These are phyloP conservation scores for Catharus bicknelli DNA, from an alignment of 2,113 vertebrate genomes.

Conservation along the genomic window DNA sequence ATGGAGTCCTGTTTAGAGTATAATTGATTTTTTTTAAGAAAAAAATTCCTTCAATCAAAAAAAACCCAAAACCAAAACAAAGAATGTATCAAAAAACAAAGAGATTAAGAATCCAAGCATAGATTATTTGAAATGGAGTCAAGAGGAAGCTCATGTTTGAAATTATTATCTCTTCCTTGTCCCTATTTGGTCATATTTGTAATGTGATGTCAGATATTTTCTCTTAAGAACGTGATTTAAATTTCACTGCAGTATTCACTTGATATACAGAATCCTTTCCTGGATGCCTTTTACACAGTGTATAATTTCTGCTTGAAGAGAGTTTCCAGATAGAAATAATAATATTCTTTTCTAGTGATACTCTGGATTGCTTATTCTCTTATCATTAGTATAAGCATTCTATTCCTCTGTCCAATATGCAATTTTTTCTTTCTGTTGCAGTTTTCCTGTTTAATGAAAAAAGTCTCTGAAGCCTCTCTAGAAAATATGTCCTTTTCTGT, in stretches of 20 bases:
- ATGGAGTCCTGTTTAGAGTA: neutral
- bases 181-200: neutral
- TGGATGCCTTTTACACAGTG: neutral
- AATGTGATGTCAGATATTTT: neutral
- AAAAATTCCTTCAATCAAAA: neutral
- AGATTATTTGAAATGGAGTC: neutral
- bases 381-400: neutral
- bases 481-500: accelerated
- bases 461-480: neutral
- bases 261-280: neutral
- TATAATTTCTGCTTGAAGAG: neutral
- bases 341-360: neutral
- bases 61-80: neutral
- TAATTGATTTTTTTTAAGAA: neutral
- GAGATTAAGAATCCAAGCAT: neutral
- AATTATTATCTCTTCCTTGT: neutral
- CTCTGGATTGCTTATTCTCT: neutral
- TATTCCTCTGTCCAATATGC: neutral
- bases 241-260: neutral
- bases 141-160: neutral
- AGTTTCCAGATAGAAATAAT: neutral
- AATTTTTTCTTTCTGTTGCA: neutral
- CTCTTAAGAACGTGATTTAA: neutral
- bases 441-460: neutral
- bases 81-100: neutral